phyloP scores from a whole-genome alignment of 2,113 vertebrate genomes.

The Archocentrus centrarchus region DNA sequence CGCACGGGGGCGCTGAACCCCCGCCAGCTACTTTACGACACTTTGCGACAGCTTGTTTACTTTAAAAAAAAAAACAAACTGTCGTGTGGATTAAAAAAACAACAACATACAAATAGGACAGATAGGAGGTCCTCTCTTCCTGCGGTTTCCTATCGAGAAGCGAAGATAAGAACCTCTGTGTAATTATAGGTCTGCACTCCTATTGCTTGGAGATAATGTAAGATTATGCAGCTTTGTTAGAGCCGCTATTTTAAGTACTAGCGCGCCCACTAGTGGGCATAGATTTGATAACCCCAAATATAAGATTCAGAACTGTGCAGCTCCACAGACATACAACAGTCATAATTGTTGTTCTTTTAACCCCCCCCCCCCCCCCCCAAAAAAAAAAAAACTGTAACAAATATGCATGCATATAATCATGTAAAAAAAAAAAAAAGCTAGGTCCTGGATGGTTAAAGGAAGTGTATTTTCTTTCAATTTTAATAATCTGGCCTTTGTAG shows the following conservation, averaged over 20 bases:
- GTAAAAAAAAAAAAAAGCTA: neutral
- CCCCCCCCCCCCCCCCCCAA: neutral
- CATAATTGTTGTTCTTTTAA: neutral
- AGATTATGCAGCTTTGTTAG: neutral
- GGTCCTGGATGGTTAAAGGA: neutral
- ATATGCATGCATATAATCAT: neutral
- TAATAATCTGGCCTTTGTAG: neutral
- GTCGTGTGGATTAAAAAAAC: neutral
- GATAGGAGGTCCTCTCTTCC: accelerated
- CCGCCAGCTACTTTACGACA: constrained; percentile 52
- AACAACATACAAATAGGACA: neutral
- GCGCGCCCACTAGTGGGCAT: constrained; percentile 44
- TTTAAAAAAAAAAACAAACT: neutral
- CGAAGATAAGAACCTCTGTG: neutral
- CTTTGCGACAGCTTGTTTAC: constrained; percentile 55
- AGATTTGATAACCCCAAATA: neutral
- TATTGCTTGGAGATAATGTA: neutral
- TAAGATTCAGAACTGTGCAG: neutral
- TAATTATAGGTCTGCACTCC: accelerated
- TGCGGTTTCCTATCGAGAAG: neutral
- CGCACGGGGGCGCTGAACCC: constrained; percentile 48
- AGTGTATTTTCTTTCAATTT: neutral
- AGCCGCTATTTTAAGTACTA: constrained; percentile 6
- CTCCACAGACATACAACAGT: neutral
- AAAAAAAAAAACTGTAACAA: neutral